Base-by-base conservation (phyloP, 1,140 invertebrate genomes). In the Eumaeus atala region DNA sequence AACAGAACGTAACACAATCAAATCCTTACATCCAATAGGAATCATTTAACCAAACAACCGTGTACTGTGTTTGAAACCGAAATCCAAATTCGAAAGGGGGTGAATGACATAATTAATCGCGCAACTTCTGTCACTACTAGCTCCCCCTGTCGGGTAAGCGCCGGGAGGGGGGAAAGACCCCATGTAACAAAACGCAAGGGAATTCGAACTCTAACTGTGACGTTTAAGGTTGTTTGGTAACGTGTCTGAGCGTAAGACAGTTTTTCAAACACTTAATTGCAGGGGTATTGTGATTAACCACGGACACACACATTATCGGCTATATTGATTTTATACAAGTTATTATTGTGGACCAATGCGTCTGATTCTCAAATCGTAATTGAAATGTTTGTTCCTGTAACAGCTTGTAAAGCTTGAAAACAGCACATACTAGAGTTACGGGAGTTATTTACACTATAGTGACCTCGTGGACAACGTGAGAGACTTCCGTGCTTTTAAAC, bases 31-130 rank as follows among this genome's bases (percentile, higher is more conserved):
- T 61, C 57, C 64, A 64, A 72, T 74, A 65, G 61, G 66, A 74
- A 72, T 72, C 64, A 71, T 74, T 72, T 71, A 73, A 66, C 67
- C 66, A 75, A 76, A 74, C 70, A 69, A 57, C 62, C 62, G 70
- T 67, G 69, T 75, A 74, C 65, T 58, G 64, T 71, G 70, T 73
- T 67, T 72, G 63, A 57, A 58, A 55, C 57, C n/a, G 64, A 62
- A 56, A 68, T n/a, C 21, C 21, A 28, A 28, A 28, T 72, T 66
- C 64, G 66, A 77, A 64, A 76, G 73, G 70, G 77, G 75, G 70
- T 62, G 67, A 72, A 72, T 73, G 70, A 72, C 66, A 71, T 77
- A 82, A 80, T 82, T 80, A 78, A 82, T 79, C 73, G 75, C 62
- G 62, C 66, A 77, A 74, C 67, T 82, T 80, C 70, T 82, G 76